Evolutionary conservation across 1,140 invertebrate species (phyloP).

Genomic region (Drosophila ogumai): DNA sequence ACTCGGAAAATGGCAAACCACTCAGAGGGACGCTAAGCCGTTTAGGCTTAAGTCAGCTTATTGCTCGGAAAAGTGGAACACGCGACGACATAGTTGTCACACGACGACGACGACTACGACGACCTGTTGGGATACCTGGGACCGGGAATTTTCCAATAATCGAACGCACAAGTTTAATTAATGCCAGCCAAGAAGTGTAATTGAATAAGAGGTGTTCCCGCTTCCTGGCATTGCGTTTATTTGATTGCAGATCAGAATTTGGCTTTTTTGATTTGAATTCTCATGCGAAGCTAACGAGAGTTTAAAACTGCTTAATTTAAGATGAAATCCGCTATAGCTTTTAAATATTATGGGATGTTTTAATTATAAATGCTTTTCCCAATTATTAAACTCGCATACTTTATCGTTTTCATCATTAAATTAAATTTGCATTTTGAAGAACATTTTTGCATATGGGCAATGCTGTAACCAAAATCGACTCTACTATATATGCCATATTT

Average conservation of each 20-base stretch:
- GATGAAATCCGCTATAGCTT: too few species aligned
- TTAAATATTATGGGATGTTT: not conserved
- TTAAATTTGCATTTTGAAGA: not conserved
- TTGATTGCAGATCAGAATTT: conserved; percentile 8
- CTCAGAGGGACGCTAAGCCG: conserved; percentile 60
- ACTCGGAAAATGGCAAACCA: conserved; percentile 52
- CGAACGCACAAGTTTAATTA: conserved; percentile 18
- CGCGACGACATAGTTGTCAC: conserved; percentile 52
- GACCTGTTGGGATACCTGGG: conserved; percentile 46
- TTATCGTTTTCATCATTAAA: not conserved
- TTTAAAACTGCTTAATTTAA: too few species aligned
- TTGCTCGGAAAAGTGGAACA: conserved; percentile 59
- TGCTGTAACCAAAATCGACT: not conserved
- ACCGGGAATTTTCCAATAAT: conserved; percentile 55
- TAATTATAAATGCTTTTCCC: too few species aligned
- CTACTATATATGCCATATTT: conserved; percentile 4
- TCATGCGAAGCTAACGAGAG: not conserved
- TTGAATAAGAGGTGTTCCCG: conserved; percentile 5
- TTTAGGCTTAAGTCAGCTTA: conserved; percentile 71
- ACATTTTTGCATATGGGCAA: not conserved
- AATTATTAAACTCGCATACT: not conserved
- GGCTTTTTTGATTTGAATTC: conserved; percentile 13
- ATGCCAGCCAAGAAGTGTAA: conserved; percentile 5
- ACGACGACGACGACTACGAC: conserved; percentile 24
- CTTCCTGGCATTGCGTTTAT: not conserved